Evolutionary conservation across 2,113 vertebrate species (phyloP), one percentile per base, ranked within the genome.

Genomic region (Chunga burmeisteri): DNA sequence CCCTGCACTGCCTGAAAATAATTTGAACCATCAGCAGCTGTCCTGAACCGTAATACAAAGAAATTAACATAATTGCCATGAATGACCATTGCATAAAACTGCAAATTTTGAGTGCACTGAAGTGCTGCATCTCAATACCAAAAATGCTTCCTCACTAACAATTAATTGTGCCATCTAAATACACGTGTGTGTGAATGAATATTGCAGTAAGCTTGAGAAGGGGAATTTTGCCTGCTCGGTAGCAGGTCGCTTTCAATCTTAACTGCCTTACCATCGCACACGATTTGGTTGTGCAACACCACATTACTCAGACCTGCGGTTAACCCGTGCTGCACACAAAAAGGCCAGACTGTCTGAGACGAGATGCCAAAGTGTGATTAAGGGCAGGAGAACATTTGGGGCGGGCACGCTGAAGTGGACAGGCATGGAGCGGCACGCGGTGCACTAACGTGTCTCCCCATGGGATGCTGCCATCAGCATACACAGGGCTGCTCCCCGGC

Each of bases 361-460:
- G 66, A 61, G 68, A 44, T 88, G 91, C 88, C 86, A 63, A 62
- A 63, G n/a, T 3, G 19, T 10, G 38, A 70, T 94, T 82, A 58
- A 83, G 72, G 88, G 82, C 49, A 94, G 94, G 55, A 74, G 81
- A 40, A 63, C 40, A 85, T 94, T 67, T 32, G 16, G 47, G 85
- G 30, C 11, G 9, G 81, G 74, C 16, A 7, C 10, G 71, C 34
- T 40, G 81, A 71, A 62, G 50, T 2, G 26, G 75, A 36, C 26
- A 13, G 78, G 34, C 66, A 61, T 1, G 18, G 62, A 81, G 73
- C 30, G 2, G 53, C 63, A 58, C 5, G 8, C 15, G 49, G 50
- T 16, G 79, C 78, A 6, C 10, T 9, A 9, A 66, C 2, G 11
- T 19, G 75, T 56, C 53, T 52, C n/a, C 65, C n/a, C 47, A 1